Conservation (phyloP, 2,888 invertebrate genomes). For the Eurois occulta region DNA sequence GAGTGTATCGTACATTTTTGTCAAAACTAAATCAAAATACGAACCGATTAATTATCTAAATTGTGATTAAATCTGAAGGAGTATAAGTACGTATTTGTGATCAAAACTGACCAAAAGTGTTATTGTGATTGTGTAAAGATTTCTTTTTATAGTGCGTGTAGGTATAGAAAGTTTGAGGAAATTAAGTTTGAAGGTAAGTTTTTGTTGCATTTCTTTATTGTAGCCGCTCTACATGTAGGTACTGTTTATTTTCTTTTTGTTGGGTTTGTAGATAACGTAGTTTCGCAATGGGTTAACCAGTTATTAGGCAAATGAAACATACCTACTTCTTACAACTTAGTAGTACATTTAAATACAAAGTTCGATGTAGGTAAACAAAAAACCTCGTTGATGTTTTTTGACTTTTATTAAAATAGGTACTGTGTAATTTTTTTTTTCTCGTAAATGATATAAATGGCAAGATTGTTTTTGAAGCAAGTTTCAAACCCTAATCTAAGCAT, state of each 20-base stretch:
- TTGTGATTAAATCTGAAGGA: background rate
- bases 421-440: background rate
- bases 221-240: background rate
- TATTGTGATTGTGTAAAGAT: slow-evolving; percentile 22
- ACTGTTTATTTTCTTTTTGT: background rate
- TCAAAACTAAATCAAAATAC: background rate
- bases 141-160: slow-evolving; percentile 15
- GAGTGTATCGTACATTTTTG: background rate
- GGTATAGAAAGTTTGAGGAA: slow-evolving; percentile 46
- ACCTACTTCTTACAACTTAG: background rate
- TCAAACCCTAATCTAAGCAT: background rate
- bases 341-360: background rate
- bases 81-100: background rate
- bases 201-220: background rate
- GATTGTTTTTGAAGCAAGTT: no score
- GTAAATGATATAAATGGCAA: background rate
- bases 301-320: background rate
- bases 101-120: slow-evolving; percentile 13
- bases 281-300: background rate
- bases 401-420: background rate
- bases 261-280: background rate
- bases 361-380: background rate
- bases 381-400: background rate
- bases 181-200: slow-evolving; percentile 28
- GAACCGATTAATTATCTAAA: background rate